Conservation (phyloP, 1,140 invertebrate genomes). For the Drosophila punjabiensis region DNA sequence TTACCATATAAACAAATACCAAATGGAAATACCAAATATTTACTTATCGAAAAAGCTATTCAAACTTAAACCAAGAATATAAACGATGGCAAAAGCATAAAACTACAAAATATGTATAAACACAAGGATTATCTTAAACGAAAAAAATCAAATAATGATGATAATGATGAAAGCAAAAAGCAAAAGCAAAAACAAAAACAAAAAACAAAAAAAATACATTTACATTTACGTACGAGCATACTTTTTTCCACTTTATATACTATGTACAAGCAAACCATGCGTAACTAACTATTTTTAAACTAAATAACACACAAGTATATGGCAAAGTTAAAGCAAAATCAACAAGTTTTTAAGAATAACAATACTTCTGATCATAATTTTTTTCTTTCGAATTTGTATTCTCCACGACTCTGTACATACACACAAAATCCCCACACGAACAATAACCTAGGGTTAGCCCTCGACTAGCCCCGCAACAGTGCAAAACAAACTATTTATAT, state of each 20-base stretch:
- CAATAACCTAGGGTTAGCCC: constrained; percentile 17
- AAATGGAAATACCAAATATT: constrained; percentile 66
- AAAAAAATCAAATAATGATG: constrained; percentile 51
- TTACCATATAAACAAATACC: constrained; percentile 43
- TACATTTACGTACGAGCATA: constrained; percentile 67
- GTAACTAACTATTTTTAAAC: constrained; percentile 61
- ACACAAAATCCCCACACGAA: constrained; percentile 14
- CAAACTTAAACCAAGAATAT: constrained; percentile 52
- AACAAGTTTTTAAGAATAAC: constrained; percentile 43
- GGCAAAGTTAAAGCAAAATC: constrained; percentile 49
- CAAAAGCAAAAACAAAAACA: constrained; percentile 6
- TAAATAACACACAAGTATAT: constrained; percentile 63
- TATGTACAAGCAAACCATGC: constrained; percentile 55
- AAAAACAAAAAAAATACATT: constrained; percentile 7
- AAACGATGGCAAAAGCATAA: constrained; percentile 52
- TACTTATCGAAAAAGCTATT: constrained; percentile 69
- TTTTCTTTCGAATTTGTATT: constrained; percentile 40
- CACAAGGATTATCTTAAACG: constrained; percentile 31
- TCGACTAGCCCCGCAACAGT: constrained; percentile 16
- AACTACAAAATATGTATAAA: constrained; percentile 48
- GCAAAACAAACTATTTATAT: constrained; percentile 35
- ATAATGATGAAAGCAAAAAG: constrained; percentile 30
- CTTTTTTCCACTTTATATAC: constrained; percentile 78
- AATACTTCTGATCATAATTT: constrained; percentile 40
- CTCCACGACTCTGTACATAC: constrained; percentile 47